Percentiles rank a stretch among this genome's conserved stretches.
These are phyloP conservation scores for Cromileptes altivelis DNA, from an alignment of 2,113 vertebrate species.

Conservation along the genomic window DNA sequence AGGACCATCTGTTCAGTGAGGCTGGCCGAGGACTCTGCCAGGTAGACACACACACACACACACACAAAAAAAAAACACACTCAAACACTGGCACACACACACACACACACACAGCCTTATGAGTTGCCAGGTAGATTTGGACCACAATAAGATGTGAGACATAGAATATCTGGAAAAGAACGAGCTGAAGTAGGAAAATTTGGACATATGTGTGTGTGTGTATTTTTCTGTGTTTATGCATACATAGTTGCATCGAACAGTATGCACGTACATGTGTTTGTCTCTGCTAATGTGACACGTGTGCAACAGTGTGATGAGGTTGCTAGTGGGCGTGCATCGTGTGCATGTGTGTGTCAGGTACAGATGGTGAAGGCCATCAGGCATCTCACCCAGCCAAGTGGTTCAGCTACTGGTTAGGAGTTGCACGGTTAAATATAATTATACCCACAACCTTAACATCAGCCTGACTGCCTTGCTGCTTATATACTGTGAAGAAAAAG, in stretches of 20 bases:
- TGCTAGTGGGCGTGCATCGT: not conserved
- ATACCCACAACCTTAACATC: conserved; percentile 34
- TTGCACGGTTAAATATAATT: conserved; percentile 60
- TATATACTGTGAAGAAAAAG: not conserved
- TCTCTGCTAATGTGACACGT: not conserved
- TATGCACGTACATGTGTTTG: conserved; percentile 8
- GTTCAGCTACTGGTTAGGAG: conserved; percentile 67
- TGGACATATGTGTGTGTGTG: conserved; percentile 14
- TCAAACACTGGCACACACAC: not conserved
- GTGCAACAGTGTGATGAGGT: not conserved
- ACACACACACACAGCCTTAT: conserved; percentile 45
- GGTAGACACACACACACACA: conserved; percentile 38
- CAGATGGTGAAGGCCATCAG: conserved; percentile 67
- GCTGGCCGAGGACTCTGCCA: conserved; percentile 70
- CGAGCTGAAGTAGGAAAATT: not conserved
- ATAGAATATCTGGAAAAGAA: conserved; percentile 14
- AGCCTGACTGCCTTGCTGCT: not conserved
- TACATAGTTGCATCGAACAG: not conserved
- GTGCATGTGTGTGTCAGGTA: conserved; percentile 34
- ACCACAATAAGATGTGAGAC: conserved; percentile 18
- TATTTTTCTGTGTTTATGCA: not conserved
- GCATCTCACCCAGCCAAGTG: conserved; percentile 56
- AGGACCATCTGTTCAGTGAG: conserved; percentile 82
- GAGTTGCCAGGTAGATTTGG: conserved; percentile 51
- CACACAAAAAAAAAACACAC: conserved; percentile 7